Evolutionary conservation across 2,888 invertebrate species (phyloP), one percentile per base, ranked within the genome.

Genomic region (Drosophila mayaguana): DNA sequence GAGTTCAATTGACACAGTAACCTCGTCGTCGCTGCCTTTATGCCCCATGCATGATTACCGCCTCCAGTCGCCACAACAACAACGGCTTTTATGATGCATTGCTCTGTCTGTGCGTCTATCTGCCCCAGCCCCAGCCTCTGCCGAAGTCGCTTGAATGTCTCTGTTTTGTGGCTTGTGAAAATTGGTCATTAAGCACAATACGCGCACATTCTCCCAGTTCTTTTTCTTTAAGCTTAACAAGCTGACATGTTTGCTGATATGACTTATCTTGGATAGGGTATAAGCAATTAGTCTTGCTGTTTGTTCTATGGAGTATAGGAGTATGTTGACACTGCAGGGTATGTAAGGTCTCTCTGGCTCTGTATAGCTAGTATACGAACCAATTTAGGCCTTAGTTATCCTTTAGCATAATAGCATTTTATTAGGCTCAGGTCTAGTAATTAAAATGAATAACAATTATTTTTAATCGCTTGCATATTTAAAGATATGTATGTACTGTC

Each of bases 1-100:
- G 55, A 54, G 71, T 70, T 75, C 81, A 81, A 81, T 75, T 87
- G 86, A 88, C 86, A 89, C 88, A 86, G 88, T 89, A 83, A 54
- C 54, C 54, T 54, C 54, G 54, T 82, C 88, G 78, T 80, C 78
- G 77, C 75, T 63, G 53, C 63, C 63, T 68, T 60, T 45, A 69
- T 68, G 75, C 66, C 64, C 67, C 56, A 67, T 77, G 85, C 76
- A 77, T 84, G 85, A 83, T 83, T 80, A 75, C 77, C 80, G 82
- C 79, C 79, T 69, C 75, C 81, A 78, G 86, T 83, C 70, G 61
- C 53, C 50, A 54, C 63, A 70, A 14, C 48, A 56, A 50, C 59
- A 55, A 51, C 67, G 48, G 8, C 48, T 59, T 61, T 60, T 56
- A 55, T 79, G 80, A 70, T 77, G 80, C 75, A 77, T 64, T 71